Evolutionary conservation across 2,888 invertebrate species (phyloP), one percentile per base, ranked within the genome.

Genomic region (Cantharis rustica): DNA sequence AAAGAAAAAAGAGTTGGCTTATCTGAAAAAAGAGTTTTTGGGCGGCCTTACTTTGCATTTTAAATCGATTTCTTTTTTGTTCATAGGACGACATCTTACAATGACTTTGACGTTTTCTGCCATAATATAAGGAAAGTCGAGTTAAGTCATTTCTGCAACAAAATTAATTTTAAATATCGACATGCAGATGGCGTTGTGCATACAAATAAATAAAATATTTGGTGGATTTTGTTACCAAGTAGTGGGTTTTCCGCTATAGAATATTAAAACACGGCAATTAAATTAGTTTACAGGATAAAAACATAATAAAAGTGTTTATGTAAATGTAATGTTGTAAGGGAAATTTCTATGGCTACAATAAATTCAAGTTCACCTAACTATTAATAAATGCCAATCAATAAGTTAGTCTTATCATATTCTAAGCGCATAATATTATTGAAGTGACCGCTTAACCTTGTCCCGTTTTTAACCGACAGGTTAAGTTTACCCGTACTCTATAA

Each of bases 1-100:
- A 71, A 75, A 86, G 70, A 75, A 80, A 61, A 72, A 16, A 68
- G 16, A 61, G 62, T 61, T 70, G 16, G 10, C 2, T 26, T 26
- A 26, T 63, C 17, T 17, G 7, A 3, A n/a, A n/a, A n/a, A 11
- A 3, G 17, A 11, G 0, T 3, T 20, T 13, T 63, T 10, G 10
- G 9, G 2, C 10, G 27, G 16, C 16, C n/a, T 86, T 87, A 92
- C 92, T 88, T 93, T 90, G 87, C 93, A 93, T 80, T 92, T 92
- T 77, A 93, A 87, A 70, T 91, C 90, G 70, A 89, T 90, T 89
- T 97, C 97, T 81, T 93, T 91, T 79, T 90, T 90, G 89, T 95
- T 96, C 92, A 96, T 93, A 20, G 97, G 97, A 71, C 96, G 93
- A 90, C 96, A 96, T 89, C 95, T 89, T 80, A 95, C 95, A 75